phyloP scores from a whole-genome alignment of 2,888 invertebrate genomes.

The Chalcis sispes region DNA sequence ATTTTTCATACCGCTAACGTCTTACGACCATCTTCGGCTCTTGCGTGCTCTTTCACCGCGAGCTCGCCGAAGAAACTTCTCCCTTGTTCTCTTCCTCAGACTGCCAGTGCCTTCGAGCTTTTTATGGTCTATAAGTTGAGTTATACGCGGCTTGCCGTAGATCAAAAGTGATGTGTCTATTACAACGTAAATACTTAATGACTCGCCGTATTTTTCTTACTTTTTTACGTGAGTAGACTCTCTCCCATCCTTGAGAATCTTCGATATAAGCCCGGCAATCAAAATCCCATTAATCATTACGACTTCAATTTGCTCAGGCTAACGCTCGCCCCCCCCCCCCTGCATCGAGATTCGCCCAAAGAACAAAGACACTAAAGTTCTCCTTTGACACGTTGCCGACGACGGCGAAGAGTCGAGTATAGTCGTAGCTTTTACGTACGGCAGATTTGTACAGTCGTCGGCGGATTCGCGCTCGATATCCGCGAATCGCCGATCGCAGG shows the following conservation, averaged over 20 bases:
- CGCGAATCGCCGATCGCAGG: conserved; percentile 14
- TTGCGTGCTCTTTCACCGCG: conserved; percentile 53
- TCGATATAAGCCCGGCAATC: conserved; percentile 53
- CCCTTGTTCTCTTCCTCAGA: conserved; percentile 60
- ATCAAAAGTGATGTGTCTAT: conserved; percentile 75
- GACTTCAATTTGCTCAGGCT: conserved; percentile 51
- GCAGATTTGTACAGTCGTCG: conserved; percentile 22
- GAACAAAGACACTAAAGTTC: conserved; percentile 42
- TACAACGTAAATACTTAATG: conserved; percentile 72
- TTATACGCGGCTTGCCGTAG: conserved; percentile 70
- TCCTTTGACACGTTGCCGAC: conserved; percentile 53
- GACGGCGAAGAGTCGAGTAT: conserved; percentile 42
- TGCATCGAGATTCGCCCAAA: background rate
- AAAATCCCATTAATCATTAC: conserved; percentile 58
- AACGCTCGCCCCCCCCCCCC: conserved; percentile 29
- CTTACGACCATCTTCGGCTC: conserved; percentile 64
- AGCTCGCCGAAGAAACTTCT: conserved; percentile 60
- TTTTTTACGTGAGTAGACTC: conserved; percentile 45
- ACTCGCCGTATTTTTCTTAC: conserved; percentile 59
- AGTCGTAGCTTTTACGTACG: conserved; percentile 57
- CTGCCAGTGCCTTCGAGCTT: conserved; percentile 66
- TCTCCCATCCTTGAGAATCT: conserved; percentile 31
- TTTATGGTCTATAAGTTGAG: conserved; percentile 73
- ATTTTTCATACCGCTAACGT: conserved; percentile 74
- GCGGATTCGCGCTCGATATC: conserved; percentile 20